Conservation (phyloP, 2,113 vertebrate species). For the Fulica atra region DNA sequence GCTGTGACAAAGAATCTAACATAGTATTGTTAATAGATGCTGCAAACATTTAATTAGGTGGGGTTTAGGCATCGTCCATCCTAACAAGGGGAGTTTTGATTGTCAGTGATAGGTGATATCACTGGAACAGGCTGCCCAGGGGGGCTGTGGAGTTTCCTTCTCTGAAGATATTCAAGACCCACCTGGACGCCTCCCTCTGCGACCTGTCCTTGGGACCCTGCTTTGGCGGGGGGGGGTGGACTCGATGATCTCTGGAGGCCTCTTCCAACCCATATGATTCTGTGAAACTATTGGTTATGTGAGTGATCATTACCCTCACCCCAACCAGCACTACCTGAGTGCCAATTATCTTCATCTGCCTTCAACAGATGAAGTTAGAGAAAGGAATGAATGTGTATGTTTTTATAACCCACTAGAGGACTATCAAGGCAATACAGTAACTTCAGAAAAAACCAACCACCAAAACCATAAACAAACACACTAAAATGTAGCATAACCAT, state of each 20-base stretch:
- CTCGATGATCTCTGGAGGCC: too few species aligned
- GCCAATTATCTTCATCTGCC: background rate
- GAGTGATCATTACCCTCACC: background rate
- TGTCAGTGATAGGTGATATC: background rate
- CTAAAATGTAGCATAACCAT: background rate
- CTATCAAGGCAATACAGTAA: background rate
- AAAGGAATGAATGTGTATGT: background rate
- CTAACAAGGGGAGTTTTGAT: background rate
- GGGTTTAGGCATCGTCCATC: background rate
- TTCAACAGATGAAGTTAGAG: background rate
- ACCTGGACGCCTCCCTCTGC: too few species aligned
- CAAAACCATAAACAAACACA: background rate
- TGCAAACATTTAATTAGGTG: conserved; percentile 8
- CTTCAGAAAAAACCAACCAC: conserved; percentile 8
- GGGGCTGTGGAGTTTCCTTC: too few species aligned
- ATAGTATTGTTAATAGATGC: background rate
- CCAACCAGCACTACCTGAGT: background rate
- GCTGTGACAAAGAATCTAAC: background rate
- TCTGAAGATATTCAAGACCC: too few species aligned
- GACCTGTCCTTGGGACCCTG: too few species aligned
- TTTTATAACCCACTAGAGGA: conserved; percentile 36
- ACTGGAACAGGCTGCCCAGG: background rate
- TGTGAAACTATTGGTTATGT: background rate
- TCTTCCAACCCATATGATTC: too few species aligned
- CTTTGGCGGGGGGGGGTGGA: too few species aligned